Conservation (phyloP, 2,888 invertebrate species). For the Gymnocheta viridis region DNA sequence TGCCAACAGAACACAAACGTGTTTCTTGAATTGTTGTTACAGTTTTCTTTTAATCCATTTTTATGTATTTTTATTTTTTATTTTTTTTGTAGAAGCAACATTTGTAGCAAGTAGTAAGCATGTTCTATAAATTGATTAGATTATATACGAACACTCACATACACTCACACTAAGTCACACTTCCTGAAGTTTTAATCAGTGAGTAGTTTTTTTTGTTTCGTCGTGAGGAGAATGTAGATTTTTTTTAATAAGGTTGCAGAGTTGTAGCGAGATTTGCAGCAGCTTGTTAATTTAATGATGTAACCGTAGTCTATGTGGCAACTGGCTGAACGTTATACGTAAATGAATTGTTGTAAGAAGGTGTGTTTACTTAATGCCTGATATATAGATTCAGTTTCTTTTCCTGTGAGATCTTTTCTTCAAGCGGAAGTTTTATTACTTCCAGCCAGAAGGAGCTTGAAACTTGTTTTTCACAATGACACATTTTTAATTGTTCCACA, state of each 20-base stretch:
- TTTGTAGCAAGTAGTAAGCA: conserved; percentile 40
- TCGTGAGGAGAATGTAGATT: not conserved
- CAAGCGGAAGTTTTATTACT: conserved; percentile 57
- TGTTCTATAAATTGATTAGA: conserved; percentile 69
- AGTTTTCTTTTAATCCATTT: conserved; percentile 31
- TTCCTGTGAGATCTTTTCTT: conserved; percentile 12
- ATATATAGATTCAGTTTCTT: not conserved
- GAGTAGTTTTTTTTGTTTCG: not conserved
- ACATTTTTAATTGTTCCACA: conserved; percentile 49
- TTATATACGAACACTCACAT: conserved; percentile 37
- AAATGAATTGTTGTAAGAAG: conserved; percentile 33
- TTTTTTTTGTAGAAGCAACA: not conserved
- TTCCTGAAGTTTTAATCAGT: conserved; percentile 67
- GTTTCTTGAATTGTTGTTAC: conserved; percentile 34
- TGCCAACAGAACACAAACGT: conserved; percentile 17
- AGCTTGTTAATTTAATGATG: conserved; percentile 78
- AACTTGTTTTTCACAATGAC: conserved; percentile 52
- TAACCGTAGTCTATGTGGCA: conserved; percentile 70
- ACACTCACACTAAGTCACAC: conserved; percentile 6
- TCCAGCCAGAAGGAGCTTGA: conserved; percentile 12
- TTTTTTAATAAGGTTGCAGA: conserved; percentile 22
- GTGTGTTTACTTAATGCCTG: conserved; percentile 35
- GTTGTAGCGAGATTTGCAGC: conserved; percentile 58
- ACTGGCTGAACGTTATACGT: conserved; percentile 26
- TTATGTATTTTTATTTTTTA: not conserved